Percentiles rank a stretch among this genome's conserved stretches.
Evolutionary conservation across 2,888 invertebrate genomes (phyloP).

Genomic region (Lochmaea capreae): DNA sequence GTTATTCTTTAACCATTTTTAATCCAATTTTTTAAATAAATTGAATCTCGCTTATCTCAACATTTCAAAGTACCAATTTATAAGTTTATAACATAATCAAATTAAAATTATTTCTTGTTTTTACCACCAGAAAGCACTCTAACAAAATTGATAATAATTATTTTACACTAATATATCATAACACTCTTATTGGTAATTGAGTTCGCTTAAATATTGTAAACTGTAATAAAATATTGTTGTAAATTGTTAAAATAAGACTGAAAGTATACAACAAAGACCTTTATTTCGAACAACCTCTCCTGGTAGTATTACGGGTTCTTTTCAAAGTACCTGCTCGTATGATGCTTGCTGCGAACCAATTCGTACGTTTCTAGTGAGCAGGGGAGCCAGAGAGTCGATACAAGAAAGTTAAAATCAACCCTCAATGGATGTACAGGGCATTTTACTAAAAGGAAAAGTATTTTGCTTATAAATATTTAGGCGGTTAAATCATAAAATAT

Average conservation of each 20-base stretch:
- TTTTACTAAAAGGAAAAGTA: no score
- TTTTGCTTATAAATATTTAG: no score
- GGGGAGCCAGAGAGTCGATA: no score
- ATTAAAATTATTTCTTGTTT: conserved; percentile 42
- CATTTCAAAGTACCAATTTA: conserved; percentile 25
- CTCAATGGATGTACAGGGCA: no score
- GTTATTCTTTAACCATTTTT: not conserved
- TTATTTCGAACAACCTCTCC: conserved; percentile 39
- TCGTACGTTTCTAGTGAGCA: no score
- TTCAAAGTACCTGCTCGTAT: no score
- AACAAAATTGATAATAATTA: conserved; percentile 49
- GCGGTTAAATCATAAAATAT: no score
- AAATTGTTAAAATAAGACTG: conserved; percentile 60
- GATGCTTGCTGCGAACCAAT: no score
- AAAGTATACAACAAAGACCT: conserved; percentile 58
- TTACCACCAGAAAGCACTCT: conserved; percentile 53
- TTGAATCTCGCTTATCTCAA: not conserved
- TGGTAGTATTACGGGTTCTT: not conserved
- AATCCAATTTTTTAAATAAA: not conserved
- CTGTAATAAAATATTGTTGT: conserved; percentile 58
- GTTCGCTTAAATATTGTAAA: conserved; percentile 52
- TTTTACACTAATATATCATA: conserved; percentile 51
- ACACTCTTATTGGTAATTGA: conserved; percentile 48
- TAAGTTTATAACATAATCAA: conserved; percentile 57
- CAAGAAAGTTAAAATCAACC: no score